Percentiles rank a stretch among this genome's conserved stretches.
Conservation (phyloP, 2,113 vertebrate genomes). For the Stercorarius parasiticus region DNA sequence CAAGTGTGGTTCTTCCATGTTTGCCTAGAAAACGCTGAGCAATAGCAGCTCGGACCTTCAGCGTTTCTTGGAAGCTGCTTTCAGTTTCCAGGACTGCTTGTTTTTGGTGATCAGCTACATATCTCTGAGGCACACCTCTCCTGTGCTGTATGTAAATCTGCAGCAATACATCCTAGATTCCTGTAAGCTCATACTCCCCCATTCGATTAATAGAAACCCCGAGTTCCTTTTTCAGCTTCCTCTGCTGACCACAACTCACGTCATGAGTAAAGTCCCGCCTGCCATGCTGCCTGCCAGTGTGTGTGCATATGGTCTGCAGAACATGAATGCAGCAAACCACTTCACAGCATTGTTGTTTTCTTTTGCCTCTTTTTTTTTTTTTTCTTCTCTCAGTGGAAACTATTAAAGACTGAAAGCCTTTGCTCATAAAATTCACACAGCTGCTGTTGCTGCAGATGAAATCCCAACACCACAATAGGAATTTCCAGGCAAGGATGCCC, state of each 20-base stretch:
- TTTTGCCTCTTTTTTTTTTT: neutral
- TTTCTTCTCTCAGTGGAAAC: constrained; percentile 12
- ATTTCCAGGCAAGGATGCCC: neutral
- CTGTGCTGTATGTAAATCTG: constrained; percentile 40
- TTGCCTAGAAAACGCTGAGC: neutral
- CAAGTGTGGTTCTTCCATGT: neutral
- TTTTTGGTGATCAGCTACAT: neutral
- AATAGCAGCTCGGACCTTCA: neutral
- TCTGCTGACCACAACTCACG: constrained; percentile 59
- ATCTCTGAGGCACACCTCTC: constrained; percentile 25
- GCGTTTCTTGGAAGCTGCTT: constrained; percentile 42
- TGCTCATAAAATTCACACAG: constrained; percentile 54
- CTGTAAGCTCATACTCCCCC: constrained; percentile 37
- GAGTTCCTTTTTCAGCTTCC: constrained; percentile 62
- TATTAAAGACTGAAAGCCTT: constrained; percentile 28
- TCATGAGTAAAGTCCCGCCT: constrained; percentile 43
- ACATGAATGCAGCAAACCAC: constrained; percentile 51
- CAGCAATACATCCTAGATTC: constrained; percentile 58
- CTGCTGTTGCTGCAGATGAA: constrained; percentile 39
- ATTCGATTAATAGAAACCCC: constrained; percentile 31
- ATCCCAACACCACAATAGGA: neutral
- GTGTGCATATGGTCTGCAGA: constrained; percentile 52
- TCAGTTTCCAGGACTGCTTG: constrained; percentile 9
- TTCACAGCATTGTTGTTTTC: constrained; percentile 56
- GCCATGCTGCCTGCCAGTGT: neutral